Base-by-base conservation (phyloP, 2,888 invertebrate genomes). In the Philereme transversata region DNA sequence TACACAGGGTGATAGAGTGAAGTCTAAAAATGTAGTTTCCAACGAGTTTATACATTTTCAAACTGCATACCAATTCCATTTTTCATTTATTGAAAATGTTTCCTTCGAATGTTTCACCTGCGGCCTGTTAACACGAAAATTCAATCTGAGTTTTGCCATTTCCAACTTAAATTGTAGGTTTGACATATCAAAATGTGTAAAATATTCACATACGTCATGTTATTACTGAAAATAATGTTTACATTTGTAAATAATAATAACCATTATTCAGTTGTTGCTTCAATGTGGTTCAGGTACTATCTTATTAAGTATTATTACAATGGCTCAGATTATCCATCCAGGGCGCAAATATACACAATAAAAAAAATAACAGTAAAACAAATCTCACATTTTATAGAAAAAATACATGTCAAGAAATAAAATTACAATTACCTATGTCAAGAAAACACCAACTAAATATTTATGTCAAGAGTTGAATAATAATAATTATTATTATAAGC, bases 101-200 rank as follows among this genome's bases (percentile, higher is more conserved):
- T 81, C 75, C 75, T 77, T 73, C 74, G 74, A 80, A 83, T 77
- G 76, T 80, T 80, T 82, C 87, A 87, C 87, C 88, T 88, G 88
- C 75, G 83, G 74, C 82, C 81, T 72, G 79, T 75, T 77, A 80
- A 78, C 77, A 78, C 65, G 80, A 77, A 82, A 84, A 86, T 85
- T 77, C 81, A 84, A 86, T 86, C 73, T 56, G 71, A 81, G 76
- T 79, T 81, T 75, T 75, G 71, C 73, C 67, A 75, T 78, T 78
- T 70, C 71, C 57, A 69, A 78, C 75, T 79, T 74, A 73, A 60
- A 70, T 68, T 67, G 60, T 58, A 67, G 41, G 46, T 52, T 54
- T 68, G 62, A 58, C 54, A 54, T 45, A 58, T 62, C 38, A 51
- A 55, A 57, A 44, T 36, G 33, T 47, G 43, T 44, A 22, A 52